A percentile compares a stretch with the other conserved stretches of the same genome.
phyloP scores from a whole-genome alignment of 2,797 vertebrate species.

The Urosaurus nigricauda region DNA sequence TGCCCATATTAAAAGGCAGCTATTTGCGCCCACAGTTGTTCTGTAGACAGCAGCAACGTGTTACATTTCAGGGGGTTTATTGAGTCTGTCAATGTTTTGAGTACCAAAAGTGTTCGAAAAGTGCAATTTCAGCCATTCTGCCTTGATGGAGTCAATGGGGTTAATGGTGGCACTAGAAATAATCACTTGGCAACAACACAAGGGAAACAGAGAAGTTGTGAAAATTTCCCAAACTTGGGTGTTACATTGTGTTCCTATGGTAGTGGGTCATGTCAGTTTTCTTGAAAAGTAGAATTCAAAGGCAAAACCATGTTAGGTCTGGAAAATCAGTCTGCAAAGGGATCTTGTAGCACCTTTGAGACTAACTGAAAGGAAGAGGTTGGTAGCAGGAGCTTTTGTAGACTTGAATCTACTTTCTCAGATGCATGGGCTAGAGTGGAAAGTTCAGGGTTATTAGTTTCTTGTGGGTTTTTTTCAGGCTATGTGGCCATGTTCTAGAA shows the following conservation, averaged over 20 bases:
- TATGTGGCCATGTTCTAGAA: too few relatives aligned
- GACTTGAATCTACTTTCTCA: too few relatives aligned
- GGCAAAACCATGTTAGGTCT: too few relatives aligned
- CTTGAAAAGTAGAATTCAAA: background rate
- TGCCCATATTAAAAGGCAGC: constrained; percentile 70
- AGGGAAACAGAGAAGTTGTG: constrained; percentile 49
- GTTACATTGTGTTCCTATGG: background rate
- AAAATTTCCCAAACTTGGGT: background rate
- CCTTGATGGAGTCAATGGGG: constrained; percentile 59
- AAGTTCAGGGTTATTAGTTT: too few relatives aligned
- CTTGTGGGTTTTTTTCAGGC: too few relatives aligned
- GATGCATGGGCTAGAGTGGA: too few relatives aligned
- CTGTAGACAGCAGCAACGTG: constrained; percentile 55
- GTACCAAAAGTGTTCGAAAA: constrained; percentile 44
- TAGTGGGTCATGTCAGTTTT: too few relatives aligned
- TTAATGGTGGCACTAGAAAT: constrained; percentile 57
- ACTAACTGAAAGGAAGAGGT: too few relatives aligned
- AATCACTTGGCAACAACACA: constrained; percentile 50
- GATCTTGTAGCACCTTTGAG: too few relatives aligned
- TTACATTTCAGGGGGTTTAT: constrained; percentile 63
- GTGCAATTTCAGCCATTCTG: constrained; percentile 57
- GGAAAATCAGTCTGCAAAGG: too few relatives aligned
- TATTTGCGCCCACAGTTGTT: constrained; percentile 67
- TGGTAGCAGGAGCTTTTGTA: too few relatives aligned
- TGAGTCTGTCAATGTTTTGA: constrained; percentile 42